A percentile compares a stretch with the other conserved stretches of the same genome.
Evolutionary conservation across 2,888 invertebrate species (phyloP).

Genomic region (Eustalomyia histrio): DNA sequence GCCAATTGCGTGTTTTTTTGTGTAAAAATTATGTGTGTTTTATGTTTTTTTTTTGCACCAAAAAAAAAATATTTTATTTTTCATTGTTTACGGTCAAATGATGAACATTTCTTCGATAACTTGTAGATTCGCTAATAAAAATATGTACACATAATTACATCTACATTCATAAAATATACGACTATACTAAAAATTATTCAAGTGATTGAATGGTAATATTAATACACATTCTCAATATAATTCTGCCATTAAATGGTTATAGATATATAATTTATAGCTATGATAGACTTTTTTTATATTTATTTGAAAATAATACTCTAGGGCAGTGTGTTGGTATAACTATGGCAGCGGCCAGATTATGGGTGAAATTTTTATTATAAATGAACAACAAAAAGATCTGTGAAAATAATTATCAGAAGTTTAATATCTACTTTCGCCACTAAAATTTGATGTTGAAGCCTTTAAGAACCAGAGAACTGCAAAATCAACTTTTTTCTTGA

Average conservation of each 20-base stretch:
- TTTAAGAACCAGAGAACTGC: too few species aligned
- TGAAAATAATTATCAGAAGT: too few species aligned
- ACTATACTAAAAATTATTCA: neutral
- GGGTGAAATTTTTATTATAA: too few species aligned
- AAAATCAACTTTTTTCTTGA: too few species aligned
- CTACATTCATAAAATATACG: neutral
- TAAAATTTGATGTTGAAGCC: too few species aligned
- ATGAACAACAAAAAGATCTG: too few species aligned
- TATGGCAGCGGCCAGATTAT: too few species aligned
- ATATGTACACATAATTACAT: constrained; percentile 16
- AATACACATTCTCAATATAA: neutral
- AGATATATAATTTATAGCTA: neutral
- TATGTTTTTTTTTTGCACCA: neutral
- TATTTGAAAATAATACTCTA: neutral
- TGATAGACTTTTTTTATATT: neutral
- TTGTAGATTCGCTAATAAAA: constrained; percentile 32
- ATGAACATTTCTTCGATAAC: constrained; percentile 20
- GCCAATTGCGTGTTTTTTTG: constrained; percentile 44
- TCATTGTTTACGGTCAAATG: constrained; percentile 2
- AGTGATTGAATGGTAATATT: neutral
- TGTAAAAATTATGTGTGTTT: constrained; percentile 14
- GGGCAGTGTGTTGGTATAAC: too few species aligned
- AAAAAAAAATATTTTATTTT: neutral
- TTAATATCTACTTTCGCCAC: too few species aligned
- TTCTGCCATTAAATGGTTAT: neutral